phyloP scores from a whole-genome alignment of 2,797 vertebrate genomes.

The Pangasius sanitwongsei region DNA sequence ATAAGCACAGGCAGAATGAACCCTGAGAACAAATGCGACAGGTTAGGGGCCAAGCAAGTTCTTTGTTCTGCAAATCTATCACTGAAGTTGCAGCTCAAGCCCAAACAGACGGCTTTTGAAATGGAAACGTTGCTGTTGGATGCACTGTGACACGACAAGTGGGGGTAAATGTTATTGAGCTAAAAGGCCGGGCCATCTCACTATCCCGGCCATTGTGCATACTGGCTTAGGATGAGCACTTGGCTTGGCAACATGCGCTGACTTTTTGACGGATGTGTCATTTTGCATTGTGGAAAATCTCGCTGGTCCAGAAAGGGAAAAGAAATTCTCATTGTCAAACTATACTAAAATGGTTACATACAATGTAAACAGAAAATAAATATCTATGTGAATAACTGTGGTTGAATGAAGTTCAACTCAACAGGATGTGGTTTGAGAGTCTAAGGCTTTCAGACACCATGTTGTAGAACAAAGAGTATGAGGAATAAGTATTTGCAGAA shows the following conservation, averaged over 20 bases:
- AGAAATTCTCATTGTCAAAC: neutral
- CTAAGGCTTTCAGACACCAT: constrained; percentile 37
- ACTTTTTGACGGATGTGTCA: neutral
- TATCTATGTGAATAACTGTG: constrained; percentile 40
- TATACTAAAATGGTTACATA: neutral
- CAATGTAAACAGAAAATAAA: constrained; percentile 22
- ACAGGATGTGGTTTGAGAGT: constrained; percentile 48
- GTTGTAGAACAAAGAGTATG: constrained; percentile 15
- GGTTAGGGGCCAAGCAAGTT: constrained; percentile 45
- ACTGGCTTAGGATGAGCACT: constrained; percentile 34
- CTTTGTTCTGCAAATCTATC: constrained; percentile 59
- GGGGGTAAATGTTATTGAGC: constrained; percentile 38
- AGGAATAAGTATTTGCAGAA: constrained; percentile 11
- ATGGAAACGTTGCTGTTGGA: constrained; percentile 47
- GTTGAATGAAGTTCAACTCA: constrained; percentile 41
- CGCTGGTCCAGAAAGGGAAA: neutral
- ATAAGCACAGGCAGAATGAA: constrained; percentile 34
- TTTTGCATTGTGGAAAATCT: neutral
- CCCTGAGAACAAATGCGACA: constrained; percentile 29
- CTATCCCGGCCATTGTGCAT: constrained; percentile 21
- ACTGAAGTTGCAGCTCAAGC: constrained; percentile 45
- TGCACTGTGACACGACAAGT: constrained; percentile 47
- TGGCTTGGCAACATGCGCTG: constrained; percentile 16
- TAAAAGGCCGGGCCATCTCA: constrained; percentile 25
- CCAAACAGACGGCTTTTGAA: constrained; percentile 53